These are phyloP conservation scores for Pachliopta kotzebuea DNA, from an alignment of 2,888 invertebrate genomes.

Conservation along the genomic window DNA sequence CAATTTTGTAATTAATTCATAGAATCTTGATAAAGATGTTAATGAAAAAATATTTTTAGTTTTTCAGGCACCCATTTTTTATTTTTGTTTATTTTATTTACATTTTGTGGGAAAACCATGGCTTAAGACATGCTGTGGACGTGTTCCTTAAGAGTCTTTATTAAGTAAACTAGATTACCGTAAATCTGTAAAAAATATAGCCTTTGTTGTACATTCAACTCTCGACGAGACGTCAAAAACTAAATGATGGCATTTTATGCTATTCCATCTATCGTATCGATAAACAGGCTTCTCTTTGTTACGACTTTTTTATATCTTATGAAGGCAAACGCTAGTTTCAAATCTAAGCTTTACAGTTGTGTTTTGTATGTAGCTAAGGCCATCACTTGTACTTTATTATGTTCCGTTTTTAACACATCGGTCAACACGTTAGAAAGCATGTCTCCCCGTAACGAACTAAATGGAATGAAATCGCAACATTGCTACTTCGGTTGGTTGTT, in stretches of 20 bases:
- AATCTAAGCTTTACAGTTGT: constrained; percentile 55
- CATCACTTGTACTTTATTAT: constrained; percentile 71
- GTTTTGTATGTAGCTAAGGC: constrained; percentile 64
- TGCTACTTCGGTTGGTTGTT: constrained; percentile 51
- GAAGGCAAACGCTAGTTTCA: constrained; percentile 50
- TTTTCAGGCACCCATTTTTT: constrained; percentile 70
- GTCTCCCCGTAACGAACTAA: constrained; percentile 46
- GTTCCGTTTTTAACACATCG: constrained; percentile 51
- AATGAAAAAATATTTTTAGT: constrained; percentile 63
- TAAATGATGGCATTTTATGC: constrained; percentile 65
- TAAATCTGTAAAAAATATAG: constrained; percentile 78
- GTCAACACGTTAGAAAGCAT: constrained; percentile 41
- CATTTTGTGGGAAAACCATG: constrained; percentile 52
- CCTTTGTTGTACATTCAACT: constrained; percentile 58
- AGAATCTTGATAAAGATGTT: constrained; percentile 49
- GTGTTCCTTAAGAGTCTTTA: constrained; percentile 59
- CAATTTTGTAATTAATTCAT: constrained; percentile 43
- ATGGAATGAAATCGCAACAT: constrained; percentile 64
- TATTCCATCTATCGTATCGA: constrained; percentile 58
- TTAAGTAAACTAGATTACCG: constrained; percentile 57
- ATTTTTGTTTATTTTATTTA: constrained; percentile 53
- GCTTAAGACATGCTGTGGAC: constrained; percentile 62
- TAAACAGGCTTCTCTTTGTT: constrained; percentile 51
- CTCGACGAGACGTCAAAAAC: constrained; percentile 54
- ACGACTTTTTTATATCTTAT: constrained; percentile 49